Conservation (phyloP, 2,888 invertebrate genomes). For the Scaptomyza flava region DNA sequence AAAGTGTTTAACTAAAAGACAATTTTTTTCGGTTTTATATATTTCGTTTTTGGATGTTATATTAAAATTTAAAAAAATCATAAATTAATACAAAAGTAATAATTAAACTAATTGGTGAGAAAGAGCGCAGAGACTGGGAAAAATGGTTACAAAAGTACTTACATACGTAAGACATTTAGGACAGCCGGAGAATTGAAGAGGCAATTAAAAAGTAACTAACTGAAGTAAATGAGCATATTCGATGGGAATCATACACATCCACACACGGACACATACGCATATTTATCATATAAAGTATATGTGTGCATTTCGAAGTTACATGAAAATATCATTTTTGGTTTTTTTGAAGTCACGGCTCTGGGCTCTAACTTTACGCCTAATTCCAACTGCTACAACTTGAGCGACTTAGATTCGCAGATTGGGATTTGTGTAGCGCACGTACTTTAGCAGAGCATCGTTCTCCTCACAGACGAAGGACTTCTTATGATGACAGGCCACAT, state of each 20-base stretch:
- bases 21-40: conserved; percentile 17
- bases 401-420: conserved; percentile 88
- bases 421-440: conserved; percentile 92
- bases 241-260: conserved; percentile 25
- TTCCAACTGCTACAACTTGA: conserved; percentile 16
- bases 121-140: conserved; percentile 51
- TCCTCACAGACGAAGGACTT: conserved; percentile 96
- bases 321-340: conserved; percentile 82
- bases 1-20: background rate
- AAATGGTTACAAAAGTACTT: conserved; percentile 57
- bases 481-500: conserved; percentile 95
- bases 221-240: conserved; percentile 32
- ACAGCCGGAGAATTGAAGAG: conserved; percentile 42
- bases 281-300: background rate
- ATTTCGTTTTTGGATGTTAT: conserved; percentile 68
- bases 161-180: conserved; percentile 38
- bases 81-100: conserved; percentile 83
- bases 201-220: conserved; percentile 35
- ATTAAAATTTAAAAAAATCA: conserved; percentile 77
- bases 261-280: conserved; percentile 1
- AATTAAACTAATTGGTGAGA: conserved; percentile 79
- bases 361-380: conserved; percentile 28
- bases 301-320: conserved; percentile 31
- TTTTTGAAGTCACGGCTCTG: conserved; percentile 69
- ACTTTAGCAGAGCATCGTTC: conserved; percentile 93